Evolutionary conservation across 2,888 invertebrate genomes (phyloP), one percentile per base, ranked within the genome.

Genomic region (Synanthedon formicaeformis): DNA sequence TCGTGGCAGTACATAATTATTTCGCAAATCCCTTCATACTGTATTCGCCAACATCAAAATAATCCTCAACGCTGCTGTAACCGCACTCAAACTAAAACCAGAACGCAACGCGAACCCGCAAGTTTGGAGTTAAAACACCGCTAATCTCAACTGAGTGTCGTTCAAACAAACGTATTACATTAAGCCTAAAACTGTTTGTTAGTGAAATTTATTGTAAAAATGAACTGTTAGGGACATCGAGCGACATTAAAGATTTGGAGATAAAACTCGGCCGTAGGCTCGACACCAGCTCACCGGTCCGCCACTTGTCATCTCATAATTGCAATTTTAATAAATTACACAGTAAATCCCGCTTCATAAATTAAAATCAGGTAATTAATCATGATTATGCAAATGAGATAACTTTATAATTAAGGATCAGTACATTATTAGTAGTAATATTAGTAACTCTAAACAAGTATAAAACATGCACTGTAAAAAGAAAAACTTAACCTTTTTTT

Each of bases 241-340:
- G 56, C 57, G 51, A 23, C 52, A 34, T 50, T 58, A 57, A 34
- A 59, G 51, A 51, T 52, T 52, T 61, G 48, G 54, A 65, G 61
- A 65, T 64, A 65, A 67, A 68, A 66, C 59, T 60, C 62, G 56
- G 62, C 60, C 62, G 65, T 65, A 65, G 59, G 65, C 60, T 64
- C 13, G n/a, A 45, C 34, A 10, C 34, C 34, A 49, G 18, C 16
- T 49, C 14, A 16, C 49, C 13, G 45, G 4, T 49, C 49, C 18
- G 18, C 18, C 54, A 49, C 53, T 23, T 60, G 52, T 54, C 54
- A 54, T 58, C 52, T 61, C 50, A 59, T 74, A 71, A 78, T 77
- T 73, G 62, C 64, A 65, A 68, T 72, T 70, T 75, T 71, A 75
- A 78, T 77, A 71, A 76, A 73, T 77, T 71, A 75, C 56, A 63